A percentile compares a stretch with the other conserved stretches of the same genome.
These are phyloP conservation scores for Microhierax caerulescens DNA, from an alignment of 2,797 vertebrate species.

Conservation along the genomic window DNA sequence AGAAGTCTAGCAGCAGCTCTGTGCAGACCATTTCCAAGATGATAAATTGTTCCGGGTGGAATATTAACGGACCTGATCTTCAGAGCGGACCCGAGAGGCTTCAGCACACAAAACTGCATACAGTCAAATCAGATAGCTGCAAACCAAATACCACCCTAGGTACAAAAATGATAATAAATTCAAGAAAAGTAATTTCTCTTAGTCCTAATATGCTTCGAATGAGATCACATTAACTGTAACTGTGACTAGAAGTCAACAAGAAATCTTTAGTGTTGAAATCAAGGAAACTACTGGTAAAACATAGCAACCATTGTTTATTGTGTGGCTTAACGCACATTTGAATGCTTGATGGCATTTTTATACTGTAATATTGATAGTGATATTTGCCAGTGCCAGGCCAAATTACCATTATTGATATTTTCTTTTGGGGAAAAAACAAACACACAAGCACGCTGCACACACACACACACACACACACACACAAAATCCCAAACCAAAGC, in stretches of 20 bases:
- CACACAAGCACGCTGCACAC: too few relatives aligned
- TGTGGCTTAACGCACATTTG: not conserved
- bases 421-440: not conserved
- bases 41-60: not conserved
- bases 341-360: not conserved
- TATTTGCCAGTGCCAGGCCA: not conserved
- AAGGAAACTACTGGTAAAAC: not conserved
- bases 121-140: not conserved
- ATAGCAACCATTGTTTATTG: not conserved
- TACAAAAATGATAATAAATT: not conserved
- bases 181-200: not conserved
- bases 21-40: not conserved
- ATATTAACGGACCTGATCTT: not conserved
- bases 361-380: not conserved
- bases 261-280: not conserved
- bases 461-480: fast-evolving
- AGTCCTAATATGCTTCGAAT: not conserved
- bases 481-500: not conserved
- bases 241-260: not conserved
- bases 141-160: not conserved
- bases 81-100: not conserved
- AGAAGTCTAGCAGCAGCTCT: not conserved
- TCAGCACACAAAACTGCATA: not conserved
- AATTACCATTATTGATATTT: not conserved
- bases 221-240: not conserved